Evolutionary conservation across 2,888 invertebrate genomes (phyloP), one percentile per base, ranked within the genome.

Genomic region (Diaperis boleti): DNA sequence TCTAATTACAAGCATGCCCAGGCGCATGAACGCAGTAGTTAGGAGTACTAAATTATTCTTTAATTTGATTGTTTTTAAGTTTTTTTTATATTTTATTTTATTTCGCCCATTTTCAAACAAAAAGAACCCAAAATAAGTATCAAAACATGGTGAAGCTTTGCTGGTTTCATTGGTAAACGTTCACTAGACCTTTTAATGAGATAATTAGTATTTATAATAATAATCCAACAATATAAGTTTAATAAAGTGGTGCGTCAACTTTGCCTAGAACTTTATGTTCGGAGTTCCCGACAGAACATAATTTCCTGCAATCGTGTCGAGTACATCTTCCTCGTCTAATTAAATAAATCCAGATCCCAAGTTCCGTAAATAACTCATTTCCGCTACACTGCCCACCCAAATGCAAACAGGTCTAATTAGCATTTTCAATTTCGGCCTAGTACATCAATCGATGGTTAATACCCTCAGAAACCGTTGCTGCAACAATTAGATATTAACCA

Each of bases 371-470:
- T 33, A 49, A 49, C 33, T 33, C 17, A 17, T 11, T 18, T 18
- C 17, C 18, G 7, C 7, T 49, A n/a, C 4, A 33, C 8, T 49
- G 49, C 49, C 29, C 10, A n/a, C 4, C 3, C 31, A 15, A 49
- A 11, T 13, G 10, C 49, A 49, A 49, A 18, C 33, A 33, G n/a
- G 33, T 29, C 49, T 33, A 49, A 49, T 49, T 49, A 49, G 33
- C n/a, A 33, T 17, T 45, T 45, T 26, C 20, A 2, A 17, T 42
- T n/a, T 33, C 8, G 8, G n/a, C n/a, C n/a, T n/a, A n/a, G n/a
- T n/a, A n/a, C n/a, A n/a, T n/a, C n/a, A n/a, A n/a, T n/a, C 35
- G 8, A 7, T 10, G 22, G 4, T 4, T 7, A 4, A 22, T 33
- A 8, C 35, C n/a, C 35, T 33, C 4, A 8, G n/a, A 33, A 4